These are phyloP conservation scores for Sarcophilus harrisii DNA, from an alignment of 2,797 vertebrate species.

Conservation along the genomic window DNA sequence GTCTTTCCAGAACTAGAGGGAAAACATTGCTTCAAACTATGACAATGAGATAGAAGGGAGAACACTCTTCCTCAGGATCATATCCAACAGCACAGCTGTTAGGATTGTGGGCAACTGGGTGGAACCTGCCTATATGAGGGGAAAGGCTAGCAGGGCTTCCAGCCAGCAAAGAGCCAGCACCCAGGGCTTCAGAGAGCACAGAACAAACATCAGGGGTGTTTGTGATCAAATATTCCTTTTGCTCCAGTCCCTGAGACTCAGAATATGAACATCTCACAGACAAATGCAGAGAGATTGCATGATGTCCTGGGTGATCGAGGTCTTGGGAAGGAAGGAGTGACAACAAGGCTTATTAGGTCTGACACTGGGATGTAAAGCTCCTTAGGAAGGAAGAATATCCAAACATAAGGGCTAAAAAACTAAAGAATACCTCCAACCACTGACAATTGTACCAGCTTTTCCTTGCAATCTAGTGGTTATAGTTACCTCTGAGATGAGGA, in stretches of 20 bases:
- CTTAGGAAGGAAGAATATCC: background rate
- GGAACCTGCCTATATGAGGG: background rate
- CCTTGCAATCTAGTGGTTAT: background rate
- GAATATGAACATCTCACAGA: constrained; percentile 1
- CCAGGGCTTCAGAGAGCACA: constrained; percentile 51
- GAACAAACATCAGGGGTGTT: constrained; percentile 58
- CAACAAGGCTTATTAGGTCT: background rate
- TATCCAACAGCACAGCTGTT: accelerated
- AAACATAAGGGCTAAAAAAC: background rate
- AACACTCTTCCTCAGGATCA: background rate
- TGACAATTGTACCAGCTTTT: background rate
- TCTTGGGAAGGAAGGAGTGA: background rate
- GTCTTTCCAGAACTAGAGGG: background rate
- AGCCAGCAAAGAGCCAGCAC: constrained; percentile 12
- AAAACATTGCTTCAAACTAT: background rate
- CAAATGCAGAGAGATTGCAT: background rate
- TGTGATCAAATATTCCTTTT: constrained; percentile 86
- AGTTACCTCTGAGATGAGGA: background rate
- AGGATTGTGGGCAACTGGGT: background rate
- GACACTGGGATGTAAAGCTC: background rate
- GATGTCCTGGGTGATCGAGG: background rate
- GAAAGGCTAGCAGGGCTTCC: background rate
- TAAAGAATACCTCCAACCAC: background rate
- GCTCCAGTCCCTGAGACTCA: constrained; percentile 9
- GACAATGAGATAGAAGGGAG: background rate